Evolutionary conservation across 2,113 vertebrate genomes (phyloP).

Genomic region (Natator depressus): DNA sequence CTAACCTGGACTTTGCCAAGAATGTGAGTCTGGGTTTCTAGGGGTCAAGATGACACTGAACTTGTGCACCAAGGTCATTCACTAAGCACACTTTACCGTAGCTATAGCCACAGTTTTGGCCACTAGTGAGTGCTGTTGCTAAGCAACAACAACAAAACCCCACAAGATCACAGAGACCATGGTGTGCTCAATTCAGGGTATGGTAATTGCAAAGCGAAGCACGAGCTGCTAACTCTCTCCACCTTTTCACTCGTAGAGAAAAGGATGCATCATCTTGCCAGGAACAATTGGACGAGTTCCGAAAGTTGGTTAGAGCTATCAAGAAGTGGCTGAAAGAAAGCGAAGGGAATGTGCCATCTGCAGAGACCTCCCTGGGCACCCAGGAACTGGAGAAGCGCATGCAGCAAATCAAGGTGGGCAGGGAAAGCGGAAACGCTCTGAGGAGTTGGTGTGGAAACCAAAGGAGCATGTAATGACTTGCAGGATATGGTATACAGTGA

Average conservation of each 20-base stretch:
- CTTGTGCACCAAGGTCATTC: background rate
- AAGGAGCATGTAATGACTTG: background rate
- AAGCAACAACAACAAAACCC: background rate
- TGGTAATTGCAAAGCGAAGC: slow-evolving; percentile 52
- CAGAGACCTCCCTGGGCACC: slow-evolving; percentile 84
- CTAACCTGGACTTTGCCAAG: background rate
- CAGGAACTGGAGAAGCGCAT: slow-evolving; percentile 87
- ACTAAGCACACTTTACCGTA: background rate
- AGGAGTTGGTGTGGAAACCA: background rate
- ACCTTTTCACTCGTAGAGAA: slow-evolving; percentile 74
- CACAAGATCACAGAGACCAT: background rate
- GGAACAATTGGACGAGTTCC: slow-evolving; percentile 82
- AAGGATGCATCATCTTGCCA: slow-evolving; percentile 82
- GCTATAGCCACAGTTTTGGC: rapidly evolving
- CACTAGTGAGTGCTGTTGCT: background rate
- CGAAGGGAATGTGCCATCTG: slow-evolving; percentile 85
- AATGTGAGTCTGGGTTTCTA: background rate
- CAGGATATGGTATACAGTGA: background rate
- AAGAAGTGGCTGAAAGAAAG: slow-evolving; percentile 91
- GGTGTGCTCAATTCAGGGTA: background rate
- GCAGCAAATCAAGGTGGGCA: slow-evolving; percentile 89
- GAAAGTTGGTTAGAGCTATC: slow-evolving; percentile 77
- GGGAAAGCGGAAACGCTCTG: background rate
- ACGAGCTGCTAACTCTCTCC: slow-evolving; percentile 60
- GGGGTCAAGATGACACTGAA: background rate